phyloP scores from a whole-genome alignment of 1,140 invertebrate species.

The Idris sp. region DNA sequence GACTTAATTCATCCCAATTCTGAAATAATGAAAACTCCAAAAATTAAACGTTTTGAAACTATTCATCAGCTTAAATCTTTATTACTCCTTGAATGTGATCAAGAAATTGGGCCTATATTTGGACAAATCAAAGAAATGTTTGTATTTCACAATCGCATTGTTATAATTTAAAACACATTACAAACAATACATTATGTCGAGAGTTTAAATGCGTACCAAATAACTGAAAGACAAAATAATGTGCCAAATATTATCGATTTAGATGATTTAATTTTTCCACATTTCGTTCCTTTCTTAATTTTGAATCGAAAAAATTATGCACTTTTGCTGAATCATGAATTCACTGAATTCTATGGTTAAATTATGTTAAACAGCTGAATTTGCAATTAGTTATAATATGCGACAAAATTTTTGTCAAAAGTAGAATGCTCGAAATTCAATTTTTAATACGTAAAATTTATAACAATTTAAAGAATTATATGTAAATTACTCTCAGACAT shows the following conservation, averaged over 20 bases:
- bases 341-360: slow-evolving; percentile 10
- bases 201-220: slow-evolving; percentile 9
- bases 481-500: too few species aligned
- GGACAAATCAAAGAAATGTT: slow-evolving; percentile 31
- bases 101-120: slow-evolving; percentile 20
- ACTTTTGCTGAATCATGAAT: slow-evolving; percentile 2
- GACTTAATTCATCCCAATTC: background rate
- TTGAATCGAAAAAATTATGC: background rate
- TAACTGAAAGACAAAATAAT: background rate
- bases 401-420: too few species aligned
- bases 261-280: slow-evolving; percentile 19
- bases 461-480: too few species aligned
- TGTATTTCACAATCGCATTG: background rate
- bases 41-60: slow-evolving; percentile 24
- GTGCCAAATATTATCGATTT: background rate
- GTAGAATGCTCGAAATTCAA: too few species aligned
- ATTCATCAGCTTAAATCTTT: slow-evolving; percentile 1
- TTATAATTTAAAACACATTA: slow-evolving; percentile 15
- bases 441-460: too few species aligned
- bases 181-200: background rate
- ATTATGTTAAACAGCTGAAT: too few species aligned
- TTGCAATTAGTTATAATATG: too few species aligned
- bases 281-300: too few species aligned
- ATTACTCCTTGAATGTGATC: slow-evolving; percentile 13
- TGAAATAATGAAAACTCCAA: slow-evolving; percentile 33